Conservation (phyloP, 2,113 vertebrate genomes). For the Scomber japonicus region DNA sequence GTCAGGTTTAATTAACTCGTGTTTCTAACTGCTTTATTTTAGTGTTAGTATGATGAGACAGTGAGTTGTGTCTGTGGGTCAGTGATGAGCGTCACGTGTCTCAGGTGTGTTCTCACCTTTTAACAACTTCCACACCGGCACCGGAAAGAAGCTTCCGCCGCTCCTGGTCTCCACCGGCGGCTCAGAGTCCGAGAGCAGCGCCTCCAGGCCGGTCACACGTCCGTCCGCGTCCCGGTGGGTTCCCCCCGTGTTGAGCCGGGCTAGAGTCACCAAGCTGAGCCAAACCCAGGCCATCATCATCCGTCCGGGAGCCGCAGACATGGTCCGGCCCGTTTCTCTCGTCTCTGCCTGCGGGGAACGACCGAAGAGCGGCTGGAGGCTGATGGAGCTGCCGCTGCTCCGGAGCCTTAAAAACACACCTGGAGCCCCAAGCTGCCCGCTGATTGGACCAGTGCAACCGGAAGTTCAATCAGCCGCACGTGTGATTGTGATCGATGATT, state of each 20-base stretch:
- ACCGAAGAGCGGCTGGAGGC: background rate
- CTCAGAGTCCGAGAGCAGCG: background rate
- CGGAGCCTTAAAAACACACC: background rate
- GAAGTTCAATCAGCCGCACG: background rate
- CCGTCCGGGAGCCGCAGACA: no score
- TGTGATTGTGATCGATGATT: no score
- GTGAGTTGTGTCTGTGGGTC: no score
- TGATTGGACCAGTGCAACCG: constrained; percentile 21
- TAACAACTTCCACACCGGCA: constrained; percentile 23
- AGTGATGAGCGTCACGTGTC: no score
- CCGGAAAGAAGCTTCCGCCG: background rate
- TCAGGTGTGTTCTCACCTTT: background rate
- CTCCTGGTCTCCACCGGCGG: background rate
- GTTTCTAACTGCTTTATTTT: no score
- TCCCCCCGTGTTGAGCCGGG: background rate
- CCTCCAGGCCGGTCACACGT: background rate
- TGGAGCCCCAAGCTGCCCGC: background rate
- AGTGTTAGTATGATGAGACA: no score
- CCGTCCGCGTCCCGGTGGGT: background rate
- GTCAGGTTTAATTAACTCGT: no score
- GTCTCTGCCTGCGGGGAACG: background rate
- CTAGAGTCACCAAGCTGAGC: constrained; percentile 6
- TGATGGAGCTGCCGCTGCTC: background rate
- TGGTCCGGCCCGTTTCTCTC: background rate
- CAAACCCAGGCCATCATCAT: constrained; percentile 20